Percentiles rank a stretch among this genome's conserved stretches.
Conservation (phyloP, 2,797 vertebrate genomes). For the Sciurus vulgaris region DNA sequence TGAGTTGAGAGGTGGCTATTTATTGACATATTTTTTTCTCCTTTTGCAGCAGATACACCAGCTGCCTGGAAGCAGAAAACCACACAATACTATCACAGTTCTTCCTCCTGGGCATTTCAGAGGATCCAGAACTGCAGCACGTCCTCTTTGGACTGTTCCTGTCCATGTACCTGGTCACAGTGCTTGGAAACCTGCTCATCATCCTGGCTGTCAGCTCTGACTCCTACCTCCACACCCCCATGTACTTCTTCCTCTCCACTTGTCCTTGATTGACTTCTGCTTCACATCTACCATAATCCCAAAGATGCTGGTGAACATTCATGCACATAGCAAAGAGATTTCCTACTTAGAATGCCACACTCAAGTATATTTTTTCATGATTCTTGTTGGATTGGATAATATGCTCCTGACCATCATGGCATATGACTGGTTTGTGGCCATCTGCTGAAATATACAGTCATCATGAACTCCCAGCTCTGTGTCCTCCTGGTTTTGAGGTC, state of each 20-base stretch:
- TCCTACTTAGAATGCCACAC: slow-evolving; percentile 37
- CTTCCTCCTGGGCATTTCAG: slow-evolving; percentile 64
- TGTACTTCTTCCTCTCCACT: slow-evolving; percentile 76
- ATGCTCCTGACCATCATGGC: slow-evolving; percentile 72
- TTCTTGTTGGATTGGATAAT: slow-evolving; percentile 63
- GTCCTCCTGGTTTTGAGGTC: slow-evolving; percentile 18
- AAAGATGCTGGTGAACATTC: slow-evolving; percentile 63
- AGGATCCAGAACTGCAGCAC: background rate
- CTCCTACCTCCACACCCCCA: slow-evolving; percentile 61
- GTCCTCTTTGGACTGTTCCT: slow-evolving; percentile 35
- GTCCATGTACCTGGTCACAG: background rate
- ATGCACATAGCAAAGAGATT: slow-evolving; percentile 53
- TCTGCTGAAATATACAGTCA: slow-evolving; percentile 65
- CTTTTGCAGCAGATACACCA: background rate
- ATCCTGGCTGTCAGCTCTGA: background rate
- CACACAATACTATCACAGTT: slow-evolving; percentile 21
- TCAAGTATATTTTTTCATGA: slow-evolving; percentile 72
- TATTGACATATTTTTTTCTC: background rate
- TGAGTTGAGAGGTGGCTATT: background rate
- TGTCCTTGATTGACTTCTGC: slow-evolving; percentile 67
- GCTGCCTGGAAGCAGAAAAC: slow-evolving; percentile 52
- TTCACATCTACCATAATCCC: slow-evolving; percentile 72
- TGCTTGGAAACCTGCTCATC: slow-evolving; percentile 68
- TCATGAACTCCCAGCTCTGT: slow-evolving; percentile 59
- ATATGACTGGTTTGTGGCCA: slow-evolving; percentile 72